These are phyloP conservation scores for Hedya salicella DNA, from an alignment of 2,888 invertebrate species.

Conservation along the genomic window DNA sequence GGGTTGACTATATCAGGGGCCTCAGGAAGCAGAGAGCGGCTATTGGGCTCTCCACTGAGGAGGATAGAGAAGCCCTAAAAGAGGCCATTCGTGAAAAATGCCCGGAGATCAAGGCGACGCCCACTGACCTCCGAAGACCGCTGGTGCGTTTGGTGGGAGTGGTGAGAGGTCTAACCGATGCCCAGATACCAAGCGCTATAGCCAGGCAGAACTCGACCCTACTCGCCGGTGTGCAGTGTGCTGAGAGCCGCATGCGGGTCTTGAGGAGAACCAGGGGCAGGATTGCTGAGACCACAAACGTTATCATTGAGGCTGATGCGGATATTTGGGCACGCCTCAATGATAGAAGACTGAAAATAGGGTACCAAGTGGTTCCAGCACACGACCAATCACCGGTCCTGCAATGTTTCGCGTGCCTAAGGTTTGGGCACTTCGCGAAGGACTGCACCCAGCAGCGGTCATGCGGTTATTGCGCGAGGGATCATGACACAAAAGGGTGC, in stretches of 20 bases:
- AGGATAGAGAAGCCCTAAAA: background rate
- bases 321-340: background rate
- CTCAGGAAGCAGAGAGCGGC: background rate
- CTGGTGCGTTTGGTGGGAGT: background rate
- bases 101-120: background rate
- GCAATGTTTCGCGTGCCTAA: background rate
- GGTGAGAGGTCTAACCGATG: background rate
- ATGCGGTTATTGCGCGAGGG: background rate
- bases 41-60: background rate
- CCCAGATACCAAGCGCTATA: background rate
- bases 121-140: no score
- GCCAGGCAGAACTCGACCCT: background rate
- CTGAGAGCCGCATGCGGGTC: background rate
- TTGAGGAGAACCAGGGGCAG: background rate
- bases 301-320: background rate
- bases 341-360: background rate
- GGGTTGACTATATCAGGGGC: background rate
- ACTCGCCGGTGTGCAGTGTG: background rate
- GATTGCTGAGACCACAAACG: background rate
- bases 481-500: conserved; percentile 6
- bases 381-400: background rate
- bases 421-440: conserved; percentile 1
- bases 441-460: background rate
- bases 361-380: background rate
- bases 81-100: background rate